These are phyloP conservation scores for Chrysomallon squamiferum DNA, from an alignment of 1,140 invertebrate genomes.

Conservation along the genomic window DNA sequence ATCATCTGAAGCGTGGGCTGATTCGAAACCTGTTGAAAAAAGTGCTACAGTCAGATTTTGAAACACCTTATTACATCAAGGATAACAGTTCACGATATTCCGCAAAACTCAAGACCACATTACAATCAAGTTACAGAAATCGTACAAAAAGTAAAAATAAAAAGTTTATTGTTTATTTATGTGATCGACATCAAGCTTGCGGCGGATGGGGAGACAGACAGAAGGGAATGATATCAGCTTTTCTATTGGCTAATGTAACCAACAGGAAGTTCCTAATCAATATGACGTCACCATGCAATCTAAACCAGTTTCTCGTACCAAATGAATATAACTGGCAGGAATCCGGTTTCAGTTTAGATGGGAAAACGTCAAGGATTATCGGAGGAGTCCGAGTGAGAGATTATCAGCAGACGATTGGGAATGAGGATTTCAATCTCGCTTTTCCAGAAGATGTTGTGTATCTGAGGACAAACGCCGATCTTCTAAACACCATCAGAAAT, in stretches of 20 bases:
- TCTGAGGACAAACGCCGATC: constrained; percentile 19
- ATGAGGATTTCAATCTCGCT: constrained; percentile 14
- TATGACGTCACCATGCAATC: constrained; percentile 31
- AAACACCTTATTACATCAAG: no score
- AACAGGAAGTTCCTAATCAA: constrained; percentile 26
- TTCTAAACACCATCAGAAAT: background rate
- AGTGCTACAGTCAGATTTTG: no score
- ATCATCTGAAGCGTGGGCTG: no score
- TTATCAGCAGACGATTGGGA: background rate
- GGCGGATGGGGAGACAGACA: constrained; percentile 42
- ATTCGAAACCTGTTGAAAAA: no score
- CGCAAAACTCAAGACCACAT: no score
- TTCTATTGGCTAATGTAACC: constrained; percentile 20
- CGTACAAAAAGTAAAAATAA: background rate
- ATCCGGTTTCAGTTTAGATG: background rate
- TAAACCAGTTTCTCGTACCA: constrained; percentile 22
- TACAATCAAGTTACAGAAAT: no score
- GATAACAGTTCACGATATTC: no score
- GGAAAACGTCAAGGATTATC: background rate
- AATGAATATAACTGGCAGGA: constrained; percentile 25
- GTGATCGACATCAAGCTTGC: constrained; percentile 19
- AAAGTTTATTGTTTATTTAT: constrained; percentile 33
- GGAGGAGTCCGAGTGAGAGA: constrained; percentile 2
- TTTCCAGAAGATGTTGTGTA: constrained; percentile 25
- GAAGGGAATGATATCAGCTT: constrained; percentile 26